A percentile compares a stretch with the other conserved stretches of the same genome.
phyloP scores from a whole-genome alignment of 2,113 vertebrate genomes.

The Corythaixoides concolor region DNA sequence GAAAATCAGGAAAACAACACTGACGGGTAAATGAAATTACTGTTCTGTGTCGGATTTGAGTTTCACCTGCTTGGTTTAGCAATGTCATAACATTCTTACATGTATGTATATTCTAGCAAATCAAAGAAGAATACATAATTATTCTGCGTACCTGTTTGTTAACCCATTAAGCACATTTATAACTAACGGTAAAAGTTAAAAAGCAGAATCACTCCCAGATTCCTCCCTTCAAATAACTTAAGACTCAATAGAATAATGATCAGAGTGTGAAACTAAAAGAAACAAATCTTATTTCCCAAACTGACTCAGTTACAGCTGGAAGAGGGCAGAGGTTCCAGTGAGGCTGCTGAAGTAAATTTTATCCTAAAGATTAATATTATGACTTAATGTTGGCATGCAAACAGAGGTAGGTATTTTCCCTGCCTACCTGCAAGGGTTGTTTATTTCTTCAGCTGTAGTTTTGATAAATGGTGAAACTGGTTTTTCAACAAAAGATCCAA shows the following conservation, averaged over 20 bases:
- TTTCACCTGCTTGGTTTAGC: not conserved
- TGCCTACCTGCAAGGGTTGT: constrained; percentile 92
- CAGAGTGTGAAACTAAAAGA: not conserved
- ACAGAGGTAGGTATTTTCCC: not conserved
- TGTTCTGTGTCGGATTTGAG: not conserved
- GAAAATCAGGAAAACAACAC: not conserved
- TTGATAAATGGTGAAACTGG: constrained; percentile 93
- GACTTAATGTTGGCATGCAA: not conserved
- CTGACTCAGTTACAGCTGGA: not conserved
- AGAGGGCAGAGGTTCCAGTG: not conserved
- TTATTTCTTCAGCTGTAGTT: constrained; percentile 83
- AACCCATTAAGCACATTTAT: not conserved
- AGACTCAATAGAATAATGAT: not conserved
- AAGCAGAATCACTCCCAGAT: not conserved
- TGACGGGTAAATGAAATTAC: not conserved
- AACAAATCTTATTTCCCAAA: not conserved
- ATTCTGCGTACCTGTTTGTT: not conserved
- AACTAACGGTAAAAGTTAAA: not conserved
- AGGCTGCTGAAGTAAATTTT: not conserved
- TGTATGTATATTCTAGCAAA: not conserved
- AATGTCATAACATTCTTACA: not conserved
- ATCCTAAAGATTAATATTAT: not conserved
- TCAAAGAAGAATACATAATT: not conserved
- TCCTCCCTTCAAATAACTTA: not conserved
- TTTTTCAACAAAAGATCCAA: constrained; percentile 98